Evolutionary conservation across 1,140 invertebrate species (phyloP), one percentile per base, ranked within the genome.

Genomic region (Drosophila equinoxialis): DNA sequence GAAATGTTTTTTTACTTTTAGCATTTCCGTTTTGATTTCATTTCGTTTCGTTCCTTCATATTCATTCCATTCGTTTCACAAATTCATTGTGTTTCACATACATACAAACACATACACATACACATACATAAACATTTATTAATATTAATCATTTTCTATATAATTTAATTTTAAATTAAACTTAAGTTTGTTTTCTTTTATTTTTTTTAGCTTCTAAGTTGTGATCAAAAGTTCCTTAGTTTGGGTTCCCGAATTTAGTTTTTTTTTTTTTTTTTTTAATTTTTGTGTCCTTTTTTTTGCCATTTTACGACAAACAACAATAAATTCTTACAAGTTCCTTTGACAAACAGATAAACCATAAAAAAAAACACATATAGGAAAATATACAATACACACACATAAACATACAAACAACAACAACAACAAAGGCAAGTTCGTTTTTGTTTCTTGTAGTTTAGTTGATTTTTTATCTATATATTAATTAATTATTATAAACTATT

Each of bases 221-320:
- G 83, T 83, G 83, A 84, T 90, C 87, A 79, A 84, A 90, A 90
- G 87, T 90, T 90, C 87, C 87, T 90, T 89, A 84, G 69, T 84
- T 90, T 90, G 79, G 83, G 80, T 90, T 80, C 79, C 79, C 81
- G 68, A 90, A 81, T 77, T 74, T 69, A 78, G 83, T 75, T 67
- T 80, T 79, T 72, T 79, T 72, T 79, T 81, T 26, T 35, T 6
- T 8, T 35, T 81, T 26, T 35, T 6, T 8, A 8, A 11, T 65
- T 80, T 79, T 72, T 79, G 69, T 79, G 79, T 76, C 73, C 72
- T 73, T 69, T 68, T 69, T 68, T 30, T 73, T 81, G 84, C 84
- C 84, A 86, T 86, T 79, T 70, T 77, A 69, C 65, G 79, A 85
- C 85, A 85, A 85, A 86, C 84, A 76, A 64, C 57, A 77, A 66